Base-by-base conservation (phyloP, 2,888 invertebrate species). In the Agrypnus murinus region DNA sequence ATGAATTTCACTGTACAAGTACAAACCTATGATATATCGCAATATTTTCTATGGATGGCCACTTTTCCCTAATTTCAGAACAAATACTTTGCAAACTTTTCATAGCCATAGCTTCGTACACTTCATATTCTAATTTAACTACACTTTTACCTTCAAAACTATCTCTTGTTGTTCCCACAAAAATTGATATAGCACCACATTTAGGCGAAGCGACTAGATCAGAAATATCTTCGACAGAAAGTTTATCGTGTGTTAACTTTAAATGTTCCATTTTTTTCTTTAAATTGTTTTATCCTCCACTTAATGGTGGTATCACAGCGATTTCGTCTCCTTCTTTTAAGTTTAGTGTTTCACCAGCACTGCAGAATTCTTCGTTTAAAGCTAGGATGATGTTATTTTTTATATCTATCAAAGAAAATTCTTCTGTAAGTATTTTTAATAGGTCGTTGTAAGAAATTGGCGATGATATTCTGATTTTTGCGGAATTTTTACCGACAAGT, bases 261-360 rank as follows among this genome's bases (percentile, higher is more conserved):
- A 95, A 80, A 76, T 90, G 87, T 86, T 95, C 91, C 91, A 93
- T 94, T 40, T 76, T n/a, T n/a, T n/a, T n/a, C n/a, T n/a, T 77
- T 45, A 48, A 25, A 25, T 25, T n/a, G n/a, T n/a, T 17, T 31
- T 53, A 36, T 17, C 98, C 98, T 79, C 97, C 97, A 86, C 97
- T 97, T 59, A 98, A 88, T 0, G 98, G 98, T 62, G 98, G 98
- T 81, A 98, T 97, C 10, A 98, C 89, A 72, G 97, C 98, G 73
- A 98, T 89, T 84, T 92, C 93, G 87, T 97, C 97, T 73, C 90
- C 91, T 25, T 90, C 87, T 40, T 87, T 88, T 5, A 95, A 84
- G 17, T 86, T 82, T 9, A 79, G 53, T 38, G 86, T 84, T 36
- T 88, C 86, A 1, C 89, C 86, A 65, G 87, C 85, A 12, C 88